These are phyloP conservation scores for Taxidea taxus DNA, from an alignment of 2,113 vertebrate species.

Conservation along the genomic window DNA sequence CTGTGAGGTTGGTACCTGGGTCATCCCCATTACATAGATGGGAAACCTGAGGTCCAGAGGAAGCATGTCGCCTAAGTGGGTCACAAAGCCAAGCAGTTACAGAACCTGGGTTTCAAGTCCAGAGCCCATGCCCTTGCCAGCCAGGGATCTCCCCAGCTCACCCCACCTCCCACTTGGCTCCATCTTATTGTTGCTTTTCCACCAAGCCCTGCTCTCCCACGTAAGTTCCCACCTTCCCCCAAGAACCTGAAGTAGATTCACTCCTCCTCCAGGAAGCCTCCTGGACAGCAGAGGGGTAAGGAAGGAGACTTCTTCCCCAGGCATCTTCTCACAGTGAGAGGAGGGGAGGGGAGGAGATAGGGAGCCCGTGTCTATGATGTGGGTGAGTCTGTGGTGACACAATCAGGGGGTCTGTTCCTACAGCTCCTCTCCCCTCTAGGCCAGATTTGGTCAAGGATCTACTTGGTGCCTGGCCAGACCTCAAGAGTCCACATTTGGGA, in stretches of 20 bases:
- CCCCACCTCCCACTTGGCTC: accelerated
- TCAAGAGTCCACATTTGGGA: background rate
- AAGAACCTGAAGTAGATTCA: background rate
- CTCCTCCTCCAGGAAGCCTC: background rate
- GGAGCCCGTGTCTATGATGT: background rate
- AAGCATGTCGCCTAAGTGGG: background rate
- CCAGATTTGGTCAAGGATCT: background rate
- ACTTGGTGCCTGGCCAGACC: background rate
- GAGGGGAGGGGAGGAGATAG: background rate
- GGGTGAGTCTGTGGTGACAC: background rate
- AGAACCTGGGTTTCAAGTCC: background rate
- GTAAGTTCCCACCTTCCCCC: background rate
- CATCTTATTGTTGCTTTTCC: background rate
- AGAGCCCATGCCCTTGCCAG: background rate
- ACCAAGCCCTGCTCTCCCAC: background rate
- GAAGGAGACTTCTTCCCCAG: background rate
- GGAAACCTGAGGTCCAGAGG: background rate
- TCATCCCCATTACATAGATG: background rate
- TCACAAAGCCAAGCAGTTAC: background rate
- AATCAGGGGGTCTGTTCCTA: background rate
- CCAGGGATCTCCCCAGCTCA: background rate
- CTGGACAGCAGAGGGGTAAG: background rate
- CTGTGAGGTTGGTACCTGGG: background rate
- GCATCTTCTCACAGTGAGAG: background rate
- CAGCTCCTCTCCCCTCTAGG: background rate